Base-by-base conservation (phyloP, 2,797 vertebrate species). In the Champsocephalus gunnari region DNA sequence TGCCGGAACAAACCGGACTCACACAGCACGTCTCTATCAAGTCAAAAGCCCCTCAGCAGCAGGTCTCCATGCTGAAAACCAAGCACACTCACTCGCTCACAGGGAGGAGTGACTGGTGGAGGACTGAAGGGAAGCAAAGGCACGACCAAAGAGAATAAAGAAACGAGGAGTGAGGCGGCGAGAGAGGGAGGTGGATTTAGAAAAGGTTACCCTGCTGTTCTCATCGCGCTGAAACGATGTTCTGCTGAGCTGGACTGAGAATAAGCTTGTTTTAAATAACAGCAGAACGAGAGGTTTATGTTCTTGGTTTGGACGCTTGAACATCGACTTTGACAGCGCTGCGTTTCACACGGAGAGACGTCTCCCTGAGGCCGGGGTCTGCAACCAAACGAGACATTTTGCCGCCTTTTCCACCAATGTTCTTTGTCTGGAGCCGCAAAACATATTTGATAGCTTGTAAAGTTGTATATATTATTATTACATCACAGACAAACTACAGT, bases 1-100 rank as follows among this genome's bases (percentile, higher is more conserved):
- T 81, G 79, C 83, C 71, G 71, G 90, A 89, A 87, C 80, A 77
- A 84, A 89, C 79, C 67, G 73, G 75, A 89, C 73, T 82, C 86
- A 90, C 85, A 83, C 87, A 86, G 75, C 84, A 73, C 1, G 57
- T 81, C 87, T 87, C 84, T 81, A 90, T 90, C 58, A 74, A 81
- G 83, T 87, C 71, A 71, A 80, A 80, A 80, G 63, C 12, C 67
- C 51, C 71, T 79, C 62, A 75, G 84, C 81, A 24, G 81, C 81
- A 24, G 81, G 73, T 83, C 67, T 85, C 54, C 48, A 32, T 55
- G 65, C 59, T 66, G 65, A 75, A 71, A 75, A 75, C 19, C 38
- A 58, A 86, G 74, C 64, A 63, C 38, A 44, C 24, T 24, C 24
- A 24, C 63, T 63, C 63, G 38, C 63, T 63, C 63, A 43, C 17